Evolutionary conservation across 2,113 vertebrate species (phyloP).

Genomic region (Pseudorasbora parva): DNA sequence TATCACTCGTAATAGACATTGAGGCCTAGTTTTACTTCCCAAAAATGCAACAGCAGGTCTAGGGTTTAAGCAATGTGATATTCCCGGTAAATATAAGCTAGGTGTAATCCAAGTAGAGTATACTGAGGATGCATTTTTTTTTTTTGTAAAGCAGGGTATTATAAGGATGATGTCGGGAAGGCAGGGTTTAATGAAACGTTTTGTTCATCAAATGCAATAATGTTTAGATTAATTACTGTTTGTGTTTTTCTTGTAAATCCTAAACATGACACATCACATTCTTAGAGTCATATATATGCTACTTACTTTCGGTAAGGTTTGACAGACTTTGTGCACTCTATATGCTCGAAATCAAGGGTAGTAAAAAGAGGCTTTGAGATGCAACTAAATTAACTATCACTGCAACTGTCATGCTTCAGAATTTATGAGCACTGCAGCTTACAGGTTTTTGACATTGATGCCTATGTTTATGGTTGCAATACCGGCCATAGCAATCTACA

Average conservation of each 20-base stretch:
- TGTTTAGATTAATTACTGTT: constrained; percentile 60
- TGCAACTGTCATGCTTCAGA: neutral
- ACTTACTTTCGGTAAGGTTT: neutral
- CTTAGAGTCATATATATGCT: constrained; percentile 39
- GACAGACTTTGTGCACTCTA: neutral
- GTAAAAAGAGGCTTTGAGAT: constrained; percentile 24
- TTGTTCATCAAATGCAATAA: constrained; percentile 73
- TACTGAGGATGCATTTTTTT: constrained; percentile 35
- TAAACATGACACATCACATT: constrained; percentile 57
- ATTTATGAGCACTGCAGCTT: constrained; percentile 1
- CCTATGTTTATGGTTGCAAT: constrained; percentile 8
- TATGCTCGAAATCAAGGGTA: neutral
- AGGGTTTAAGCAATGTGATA: constrained; percentile 44
- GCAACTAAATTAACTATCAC: neutral
- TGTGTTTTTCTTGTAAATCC: constrained; percentile 62
- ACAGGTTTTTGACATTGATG: neutral
- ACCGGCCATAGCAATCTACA: neutral
- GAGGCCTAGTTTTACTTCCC: constrained; percentile 21
- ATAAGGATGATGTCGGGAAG: constrained; percentile 57
- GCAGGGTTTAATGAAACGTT: constrained; percentile 66
- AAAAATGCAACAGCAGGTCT: constrained; percentile 38
- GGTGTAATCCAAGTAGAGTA: constrained; percentile 48
- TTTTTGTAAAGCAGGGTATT: constrained; percentile 58
- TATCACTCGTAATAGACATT: neutral
- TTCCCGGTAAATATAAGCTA: constrained; percentile 40